Evolutionary conservation across 1,140 invertebrate genomes (phyloP).

Genomic region (Zaprionus capensis): DNA sequence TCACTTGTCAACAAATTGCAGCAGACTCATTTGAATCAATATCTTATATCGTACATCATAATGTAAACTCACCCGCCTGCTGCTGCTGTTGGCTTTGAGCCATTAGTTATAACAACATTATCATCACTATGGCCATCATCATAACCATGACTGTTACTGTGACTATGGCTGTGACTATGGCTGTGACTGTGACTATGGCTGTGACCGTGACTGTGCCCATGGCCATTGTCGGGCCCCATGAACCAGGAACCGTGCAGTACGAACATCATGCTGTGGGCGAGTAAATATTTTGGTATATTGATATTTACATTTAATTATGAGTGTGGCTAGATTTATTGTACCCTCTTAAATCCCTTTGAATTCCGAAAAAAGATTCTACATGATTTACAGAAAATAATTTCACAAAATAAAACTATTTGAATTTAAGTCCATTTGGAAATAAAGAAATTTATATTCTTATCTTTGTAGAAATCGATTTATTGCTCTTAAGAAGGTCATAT

Average conservation of each 20-base stretch:
- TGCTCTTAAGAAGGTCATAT: too few species aligned
- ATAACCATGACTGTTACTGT: conserved; percentile 26
- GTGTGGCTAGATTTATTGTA: not conserved
- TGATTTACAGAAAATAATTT: not conserved
- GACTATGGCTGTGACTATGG: conserved; percentile 41
- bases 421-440: not conserved
- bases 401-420: not conserved
- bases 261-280: conserved; percentile 88
- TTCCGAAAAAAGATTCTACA: not conserved
- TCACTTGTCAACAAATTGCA: conserved; percentile 34
- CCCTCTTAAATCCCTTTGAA: not conserved
- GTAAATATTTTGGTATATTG: conserved; percentile 27
- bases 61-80: conserved; percentile 1
- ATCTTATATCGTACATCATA: conserved; percentile 11
- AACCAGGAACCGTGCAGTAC: conserved; percentile 88
- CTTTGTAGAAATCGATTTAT: too few species aligned
- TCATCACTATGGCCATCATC: conserved; percentile 18
- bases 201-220: conserved; percentile 59
- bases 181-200: conserved; percentile 41
- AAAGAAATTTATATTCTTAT: too few species aligned
- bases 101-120: conserved; percentile 55
- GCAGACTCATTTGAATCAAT: conserved; percentile 45
- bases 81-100: conserved; percentile 42
- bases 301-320: conserved; percentile 49
- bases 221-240: conserved; percentile 63